Base-by-base conservation (phyloP, 1,140 invertebrate genomes). In the Trigoniulus corallinus region DNA sequence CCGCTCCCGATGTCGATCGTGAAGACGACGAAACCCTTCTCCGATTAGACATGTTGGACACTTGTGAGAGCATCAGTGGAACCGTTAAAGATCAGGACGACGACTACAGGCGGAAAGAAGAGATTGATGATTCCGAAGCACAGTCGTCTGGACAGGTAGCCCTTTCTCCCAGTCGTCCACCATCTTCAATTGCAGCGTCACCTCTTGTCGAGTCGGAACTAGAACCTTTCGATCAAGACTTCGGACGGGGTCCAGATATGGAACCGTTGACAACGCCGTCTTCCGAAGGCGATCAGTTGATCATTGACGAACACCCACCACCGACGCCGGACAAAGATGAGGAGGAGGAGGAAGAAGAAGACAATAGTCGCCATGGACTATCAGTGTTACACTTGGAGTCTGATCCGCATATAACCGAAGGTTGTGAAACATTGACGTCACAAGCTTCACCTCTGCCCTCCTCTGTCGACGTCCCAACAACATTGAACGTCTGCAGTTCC, bases 281-380 rank as follows among this genome's bases (percentile, higher is more conserved):
- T n/a, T n/a, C n/a, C n/a, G 29, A 34, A 34, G 29, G 15, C 15
- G 29, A 15, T 34, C 29, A 34, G 29, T 34, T 34, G 29, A 15
- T 34, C 15, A 34, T 34, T 34, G 29, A 34, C 15, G 29, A 34
- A 15, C 29, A 34, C 7, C 29, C 29, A 7, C 29, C 29, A 15
- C 29, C 15, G 7, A 34, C 48, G n/a, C 67, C 69, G 40, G 64
- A 50, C 51, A 42, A 52, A 42, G 62, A 56, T 15, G 59, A 25
- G 55, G 57, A 43, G 25, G 62, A 56, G 53, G 61, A 56, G 50
- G 53, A 52, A 43, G 56, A 54, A 22, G 60, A 58, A 20, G 12
- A 22, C n/a, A 4, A 24, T n/a, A 24, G 45, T 20, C 27, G 15
- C 25, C 7, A 23, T 1, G 27, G 48, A 50, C 13, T 13, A 42